Evolutionary conservation across 2,113 vertebrate genomes (phyloP).

Genomic region (Ciconia boyciana): DNA sequence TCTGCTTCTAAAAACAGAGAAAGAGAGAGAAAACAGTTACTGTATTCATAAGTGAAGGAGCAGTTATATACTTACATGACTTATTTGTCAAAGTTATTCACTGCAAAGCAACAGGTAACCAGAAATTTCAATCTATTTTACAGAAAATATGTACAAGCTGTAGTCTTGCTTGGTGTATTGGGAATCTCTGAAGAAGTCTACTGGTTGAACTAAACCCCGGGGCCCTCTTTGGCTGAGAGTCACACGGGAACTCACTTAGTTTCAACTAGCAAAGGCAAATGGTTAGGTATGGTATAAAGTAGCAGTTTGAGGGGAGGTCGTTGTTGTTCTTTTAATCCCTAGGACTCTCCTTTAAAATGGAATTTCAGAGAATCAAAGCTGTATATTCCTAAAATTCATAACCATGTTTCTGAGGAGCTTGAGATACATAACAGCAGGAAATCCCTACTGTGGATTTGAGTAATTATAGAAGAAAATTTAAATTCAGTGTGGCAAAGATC

Average conservation of each 20-base stretch:
- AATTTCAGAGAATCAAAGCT: not conserved
- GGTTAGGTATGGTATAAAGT: not conserved
- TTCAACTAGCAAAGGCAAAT: not conserved
- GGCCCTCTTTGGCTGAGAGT: not conserved
- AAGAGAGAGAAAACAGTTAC: not conserved
- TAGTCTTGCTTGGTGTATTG: not conserved
- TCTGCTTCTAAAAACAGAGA: slow-evolving; percentile 73
- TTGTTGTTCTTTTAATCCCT: not conserved
- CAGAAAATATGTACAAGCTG: not conserved
- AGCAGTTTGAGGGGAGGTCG: not conserved
- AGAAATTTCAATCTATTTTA: not conserved
- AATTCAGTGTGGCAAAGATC: not conserved
- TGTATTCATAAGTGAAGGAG: not conserved
- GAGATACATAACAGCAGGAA: not conserved
- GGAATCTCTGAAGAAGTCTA: not conserved
- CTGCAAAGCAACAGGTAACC: not conserved
- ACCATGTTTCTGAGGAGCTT: not conserved
- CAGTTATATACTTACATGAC: not conserved
- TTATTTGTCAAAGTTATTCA: not conserved
- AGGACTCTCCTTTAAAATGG: not conserved
- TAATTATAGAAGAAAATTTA: not conserved
- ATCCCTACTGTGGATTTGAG: not conserved
- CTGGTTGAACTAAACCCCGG: not conserved
- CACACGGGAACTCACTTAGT: not conserved
- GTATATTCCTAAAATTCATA: not conserved